phyloP scores from a whole-genome alignment of 2,113 vertebrate genomes.

The Tragulus kanchil region DNA sequence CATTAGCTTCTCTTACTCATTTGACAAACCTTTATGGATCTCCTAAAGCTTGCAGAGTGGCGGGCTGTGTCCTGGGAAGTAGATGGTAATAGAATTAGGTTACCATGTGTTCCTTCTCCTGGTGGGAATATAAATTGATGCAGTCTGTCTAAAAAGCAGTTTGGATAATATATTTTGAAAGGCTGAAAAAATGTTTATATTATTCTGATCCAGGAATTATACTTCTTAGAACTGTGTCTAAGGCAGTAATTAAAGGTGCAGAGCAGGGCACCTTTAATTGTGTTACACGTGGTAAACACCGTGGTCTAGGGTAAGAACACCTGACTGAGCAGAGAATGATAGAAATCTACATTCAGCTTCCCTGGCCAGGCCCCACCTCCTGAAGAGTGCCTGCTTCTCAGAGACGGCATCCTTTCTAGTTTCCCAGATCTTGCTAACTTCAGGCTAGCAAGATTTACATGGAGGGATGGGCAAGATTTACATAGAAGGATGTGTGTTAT shows the following conservation, averaged over 20 bases:
- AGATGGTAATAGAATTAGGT: not conserved
- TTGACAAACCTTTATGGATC: not conserved
- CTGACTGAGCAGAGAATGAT: not conserved
- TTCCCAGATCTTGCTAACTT: not conserved
- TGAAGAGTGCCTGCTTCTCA: not conserved
- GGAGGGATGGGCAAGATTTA: not conserved
- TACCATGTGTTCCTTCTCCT: accelerated
- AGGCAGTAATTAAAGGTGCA: not conserved
- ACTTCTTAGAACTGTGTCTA: not conserved
- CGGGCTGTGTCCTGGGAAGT: not conserved
- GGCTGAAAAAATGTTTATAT: not conserved
- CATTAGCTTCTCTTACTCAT: not conserved
- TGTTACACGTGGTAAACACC: no score
- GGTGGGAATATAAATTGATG: not conserved
- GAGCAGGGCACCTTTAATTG: no score
- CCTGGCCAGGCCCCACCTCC: accelerated
- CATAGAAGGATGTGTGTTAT: not conserved
- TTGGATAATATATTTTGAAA: not conserved
- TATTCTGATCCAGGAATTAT: not conserved
- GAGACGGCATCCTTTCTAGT: not conserved
- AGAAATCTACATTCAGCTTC: accelerated
- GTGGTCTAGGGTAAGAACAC: accelerated
- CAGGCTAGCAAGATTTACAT: no score
- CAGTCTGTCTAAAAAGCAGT: not conserved
- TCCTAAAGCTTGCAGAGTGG: not conserved